phyloP scores from a whole-genome alignment of 2,888 invertebrate species.

The Callimorpha dominula region DNA sequence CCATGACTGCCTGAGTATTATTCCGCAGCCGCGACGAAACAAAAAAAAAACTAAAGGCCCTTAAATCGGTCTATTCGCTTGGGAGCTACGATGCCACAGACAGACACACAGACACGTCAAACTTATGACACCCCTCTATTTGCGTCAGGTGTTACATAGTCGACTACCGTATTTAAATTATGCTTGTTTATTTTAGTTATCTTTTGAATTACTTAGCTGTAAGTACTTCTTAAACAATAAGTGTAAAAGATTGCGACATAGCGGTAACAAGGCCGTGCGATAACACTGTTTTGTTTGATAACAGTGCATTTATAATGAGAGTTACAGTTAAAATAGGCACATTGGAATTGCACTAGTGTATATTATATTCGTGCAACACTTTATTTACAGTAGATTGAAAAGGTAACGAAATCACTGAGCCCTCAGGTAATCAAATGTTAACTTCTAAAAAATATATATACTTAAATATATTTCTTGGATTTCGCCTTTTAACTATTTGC shows the following conservation, averaged over 20 bases:
- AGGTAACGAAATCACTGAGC: not conserved
- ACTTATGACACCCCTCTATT: too few relatives aligned
- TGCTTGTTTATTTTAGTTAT: too few relatives aligned
- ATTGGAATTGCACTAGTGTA: not conserved
- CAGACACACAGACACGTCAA: too few relatives aligned
- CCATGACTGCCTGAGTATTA: not conserved
- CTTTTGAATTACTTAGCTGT: not conserved
- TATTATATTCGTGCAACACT: not conserved
- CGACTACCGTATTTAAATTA: too few relatives aligned
- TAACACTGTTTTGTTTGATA: conserved; percentile 43
- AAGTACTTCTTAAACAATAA: not conserved
- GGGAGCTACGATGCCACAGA: too few relatives aligned
- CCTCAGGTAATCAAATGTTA: not conserved
- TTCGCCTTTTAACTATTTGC: too few relatives aligned
- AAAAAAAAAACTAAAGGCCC: too few relatives aligned
- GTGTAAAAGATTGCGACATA: not conserved
- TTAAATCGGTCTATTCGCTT: too few relatives aligned
- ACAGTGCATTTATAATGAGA: conserved; percentile 16
- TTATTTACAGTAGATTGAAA: not conserved
- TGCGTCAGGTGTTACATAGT: too few relatives aligned
- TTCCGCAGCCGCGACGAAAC: too few relatives aligned
- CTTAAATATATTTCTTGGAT: not conserved
- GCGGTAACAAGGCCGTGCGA: conserved; percentile 38
- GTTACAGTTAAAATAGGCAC: conserved; percentile 1
- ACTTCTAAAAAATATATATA: too few relatives aligned